A percentile compares a stretch with the other conserved stretches of the same genome.
phyloP scores from a whole-genome alignment of 2,888 invertebrate genomes.

The Pachycephus smyrnensis region DNA sequence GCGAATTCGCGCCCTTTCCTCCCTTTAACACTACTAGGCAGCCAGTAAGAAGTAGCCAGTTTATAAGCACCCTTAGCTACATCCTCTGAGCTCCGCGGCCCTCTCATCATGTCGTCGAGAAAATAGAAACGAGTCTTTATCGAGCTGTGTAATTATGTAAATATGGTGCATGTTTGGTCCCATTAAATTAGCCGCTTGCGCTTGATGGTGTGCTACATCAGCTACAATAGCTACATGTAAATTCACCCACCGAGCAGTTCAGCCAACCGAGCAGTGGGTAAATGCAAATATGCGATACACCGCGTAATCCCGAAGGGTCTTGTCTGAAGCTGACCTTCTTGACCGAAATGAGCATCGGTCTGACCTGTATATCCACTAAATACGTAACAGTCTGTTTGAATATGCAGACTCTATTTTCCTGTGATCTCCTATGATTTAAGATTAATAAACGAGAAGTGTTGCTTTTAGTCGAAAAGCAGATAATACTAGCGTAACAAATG shows the following conservation, averaged over 20 bases:
- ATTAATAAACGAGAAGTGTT: neutral
- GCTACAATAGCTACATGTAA: conserved; percentile 8
- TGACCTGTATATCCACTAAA: too few relatives aligned
- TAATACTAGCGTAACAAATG: neutral
- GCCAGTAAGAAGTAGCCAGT: neutral
- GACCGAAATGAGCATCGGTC: too few relatives aligned
- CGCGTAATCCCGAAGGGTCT: neutral
- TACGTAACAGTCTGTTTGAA: too few relatives aligned
- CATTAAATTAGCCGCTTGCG: conserved; percentile 44
- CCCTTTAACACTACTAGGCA: neutral
- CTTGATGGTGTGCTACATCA: conserved; percentile 23
- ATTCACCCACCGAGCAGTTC: neutral
- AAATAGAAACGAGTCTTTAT: conserved; percentile 46
- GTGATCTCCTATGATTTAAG: neutral
- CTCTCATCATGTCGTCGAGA: conserved; percentile 21
- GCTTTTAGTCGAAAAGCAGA: neutral
- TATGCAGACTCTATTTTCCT: neutral
- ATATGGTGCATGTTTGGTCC: conserved; percentile 50
- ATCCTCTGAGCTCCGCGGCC: neutral
- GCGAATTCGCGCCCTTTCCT: neutral
- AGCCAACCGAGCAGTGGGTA: too few relatives aligned
- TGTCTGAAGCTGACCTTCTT: neutral
- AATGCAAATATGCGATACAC: neutral
- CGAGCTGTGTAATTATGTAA: conserved; percentile 49
- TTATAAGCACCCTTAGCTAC: neutral